phyloP scores from a whole-genome alignment of 2,797 vertebrate species.

The Enteromius anoplus region DNA sequence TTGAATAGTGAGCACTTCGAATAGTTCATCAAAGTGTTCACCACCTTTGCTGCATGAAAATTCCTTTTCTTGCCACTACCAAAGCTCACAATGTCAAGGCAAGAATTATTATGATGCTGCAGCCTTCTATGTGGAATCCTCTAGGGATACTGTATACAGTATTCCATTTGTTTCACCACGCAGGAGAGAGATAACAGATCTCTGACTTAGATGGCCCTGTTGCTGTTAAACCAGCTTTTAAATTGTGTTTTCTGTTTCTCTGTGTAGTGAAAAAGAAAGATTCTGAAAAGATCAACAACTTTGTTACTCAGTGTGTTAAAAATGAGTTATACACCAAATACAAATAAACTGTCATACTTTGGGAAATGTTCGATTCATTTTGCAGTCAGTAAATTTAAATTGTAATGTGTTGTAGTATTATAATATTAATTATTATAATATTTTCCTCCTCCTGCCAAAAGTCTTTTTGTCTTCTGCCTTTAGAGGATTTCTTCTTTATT shows the following conservation, averaged over 20 bases:
- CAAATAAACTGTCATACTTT: neutral
- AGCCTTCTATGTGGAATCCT: neutral
- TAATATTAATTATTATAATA: neutral
- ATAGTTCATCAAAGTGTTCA: slow-evolving; percentile 2
- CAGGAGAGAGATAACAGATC: neutral
- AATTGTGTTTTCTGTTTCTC: neutral
- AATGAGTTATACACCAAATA: neutral
- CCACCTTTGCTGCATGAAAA: neutral
- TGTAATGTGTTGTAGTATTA: neutral
- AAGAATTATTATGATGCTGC: neutral
- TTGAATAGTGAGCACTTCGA: neutral
- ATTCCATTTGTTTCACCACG: neutral
- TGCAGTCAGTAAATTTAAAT: neutral
- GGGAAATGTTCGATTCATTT: neutral
- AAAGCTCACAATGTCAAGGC: neutral
- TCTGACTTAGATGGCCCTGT: neutral
- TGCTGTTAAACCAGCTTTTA: neutral
- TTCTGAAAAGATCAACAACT: neutral
- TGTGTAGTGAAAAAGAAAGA: neutral
- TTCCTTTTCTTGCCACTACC: neutral
- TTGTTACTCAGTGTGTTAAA: neutral
- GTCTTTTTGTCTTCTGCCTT: neutral
- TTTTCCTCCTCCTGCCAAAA: neutral
- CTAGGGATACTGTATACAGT: neutral
- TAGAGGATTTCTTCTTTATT: slow-evolving; percentile 2